Evolutionary conservation across 1,140 invertebrate genomes (phyloP).

Genomic region (Sminthurides bifidus): DNA sequence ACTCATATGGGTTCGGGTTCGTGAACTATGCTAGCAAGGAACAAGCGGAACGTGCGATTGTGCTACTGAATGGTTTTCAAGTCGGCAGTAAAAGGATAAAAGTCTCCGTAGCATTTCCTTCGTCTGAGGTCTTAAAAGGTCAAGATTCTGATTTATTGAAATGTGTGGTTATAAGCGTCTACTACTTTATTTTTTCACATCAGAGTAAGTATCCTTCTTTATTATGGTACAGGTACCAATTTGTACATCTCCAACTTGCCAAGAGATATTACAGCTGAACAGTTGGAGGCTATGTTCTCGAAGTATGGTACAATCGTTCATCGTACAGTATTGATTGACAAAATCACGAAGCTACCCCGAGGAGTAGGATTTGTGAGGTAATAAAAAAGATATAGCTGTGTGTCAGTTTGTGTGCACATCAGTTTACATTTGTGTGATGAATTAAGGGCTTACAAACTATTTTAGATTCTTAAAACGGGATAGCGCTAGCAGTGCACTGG

Average conservation of each 20-base stretch:
- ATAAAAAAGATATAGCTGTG: conserved; percentile 17
- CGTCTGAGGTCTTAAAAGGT: conserved; percentile 83
- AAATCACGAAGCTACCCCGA: conserved; percentile 68
- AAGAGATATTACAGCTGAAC: conserved; percentile 62
- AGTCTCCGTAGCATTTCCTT: conserved; percentile 81
- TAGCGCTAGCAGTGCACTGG: conserved; percentile 78
- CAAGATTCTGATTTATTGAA: conserved; percentile 34
- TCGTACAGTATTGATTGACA: conserved; percentile 75
- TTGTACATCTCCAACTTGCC: conserved; percentile 87
- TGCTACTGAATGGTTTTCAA: conserved; percentile 73
- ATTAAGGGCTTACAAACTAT: too few species aligned
- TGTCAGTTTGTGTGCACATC: not conserved
- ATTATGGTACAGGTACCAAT: conserved; percentile 45
- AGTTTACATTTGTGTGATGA: too few species aligned
- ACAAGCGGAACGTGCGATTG: conserved; percentile 74
- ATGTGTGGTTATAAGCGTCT: not conserved
- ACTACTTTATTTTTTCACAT: not conserved
- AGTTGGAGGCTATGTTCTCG: conserved; percentile 70
- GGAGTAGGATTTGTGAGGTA: conserved; percentile 88
- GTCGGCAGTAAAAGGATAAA: conserved; percentile 74
- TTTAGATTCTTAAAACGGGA: conserved; percentile 41
- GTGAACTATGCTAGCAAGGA: conserved; percentile 77
- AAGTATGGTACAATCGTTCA: conserved; percentile 80
- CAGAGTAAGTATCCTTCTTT: not conserved
- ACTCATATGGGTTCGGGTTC: conserved; percentile 93